phyloP scores from a whole-genome alignment of 2,113 vertebrate species.

The Boleophthalmus pectinirostris region DNA sequence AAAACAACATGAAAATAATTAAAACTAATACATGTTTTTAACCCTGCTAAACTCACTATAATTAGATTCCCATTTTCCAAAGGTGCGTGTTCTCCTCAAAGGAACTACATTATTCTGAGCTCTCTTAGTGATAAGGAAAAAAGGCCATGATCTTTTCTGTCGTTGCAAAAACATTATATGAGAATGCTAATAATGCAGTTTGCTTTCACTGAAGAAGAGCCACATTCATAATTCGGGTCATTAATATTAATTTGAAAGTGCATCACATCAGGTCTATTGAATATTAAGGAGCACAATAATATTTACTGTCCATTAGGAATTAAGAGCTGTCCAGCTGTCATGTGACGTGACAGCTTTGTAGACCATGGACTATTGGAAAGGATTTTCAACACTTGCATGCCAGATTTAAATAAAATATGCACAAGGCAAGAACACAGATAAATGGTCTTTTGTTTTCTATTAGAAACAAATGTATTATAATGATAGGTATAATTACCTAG shows the following conservation, averaged over 20 bases:
- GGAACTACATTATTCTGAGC: not conserved
- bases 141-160: not conserved
- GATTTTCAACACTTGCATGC: not conserved
- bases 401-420: not conserved
- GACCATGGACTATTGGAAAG: not conserved
- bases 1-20: not conserved
- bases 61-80: not conserved
- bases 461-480: not conserved
- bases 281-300: slow-evolving; percentile 39
- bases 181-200: not conserved
- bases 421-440: not conserved
- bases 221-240: slow-evolving; percentile 29
- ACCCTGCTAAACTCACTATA: not conserved
- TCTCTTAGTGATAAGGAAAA: not conserved
- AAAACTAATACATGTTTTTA: not conserved
- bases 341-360: slow-evolving; percentile 5
- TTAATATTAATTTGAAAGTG: slow-evolving; percentile 40
- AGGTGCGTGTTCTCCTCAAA: not conserved
- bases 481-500: not conserved
- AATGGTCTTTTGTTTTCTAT: not conserved
- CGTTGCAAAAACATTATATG: not conserved
- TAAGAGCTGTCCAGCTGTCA: slow-evolving; percentile 21
- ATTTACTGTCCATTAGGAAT: slow-evolving; percentile 49
- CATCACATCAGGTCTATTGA: slow-evolving; percentile 21
- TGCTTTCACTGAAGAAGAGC: slow-evolving; percentile 22